phyloP scores from a whole-genome alignment of 2,113 vertebrate genomes.

The Sterna hirundo region DNA sequence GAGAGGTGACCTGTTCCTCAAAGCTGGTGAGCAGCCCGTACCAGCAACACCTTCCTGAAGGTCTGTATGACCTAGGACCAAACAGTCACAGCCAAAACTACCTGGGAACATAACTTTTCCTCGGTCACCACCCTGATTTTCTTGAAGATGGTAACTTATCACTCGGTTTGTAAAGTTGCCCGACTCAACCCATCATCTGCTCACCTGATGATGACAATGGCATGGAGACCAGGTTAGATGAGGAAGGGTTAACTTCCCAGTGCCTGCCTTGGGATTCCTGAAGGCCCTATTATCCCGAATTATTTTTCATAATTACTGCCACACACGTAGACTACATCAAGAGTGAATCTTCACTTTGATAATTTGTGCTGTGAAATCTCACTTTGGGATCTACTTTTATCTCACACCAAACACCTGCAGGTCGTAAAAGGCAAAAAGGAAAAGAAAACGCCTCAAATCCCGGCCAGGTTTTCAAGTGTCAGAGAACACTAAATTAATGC shows the following conservation, averaged over 20 bases:
- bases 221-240: conserved; percentile 13
- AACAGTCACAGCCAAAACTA: background rate
- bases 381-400: conserved; percentile 78
- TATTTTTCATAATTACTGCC: conserved; percentile 78
- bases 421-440: conserved; percentile 69
- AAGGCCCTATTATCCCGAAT: conserved; percentile 73
- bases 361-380: conserved; percentile 74
- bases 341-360: conserved; percentile 79
- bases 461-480: conserved; percentile 60
- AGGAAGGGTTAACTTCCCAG: conserved; percentile 65
- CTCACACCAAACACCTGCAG: conserved; percentile 78
- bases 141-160: background rate
- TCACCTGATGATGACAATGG: conserved; percentile 24
- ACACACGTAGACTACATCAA: conserved; percentile 82
- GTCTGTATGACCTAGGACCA: background rate
- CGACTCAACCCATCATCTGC: background rate
- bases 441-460: conserved; percentile 56
- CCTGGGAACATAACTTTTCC: background rate
- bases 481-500: conserved; percentile 61
- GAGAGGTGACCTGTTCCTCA: background rate
- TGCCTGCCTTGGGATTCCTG: conserved; percentile 65
- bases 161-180: background rate
- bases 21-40: background rate
- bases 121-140: accelerated
- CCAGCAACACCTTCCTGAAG: background rate